Evolutionary conservation across 2,888 invertebrate species (phyloP).

Genomic region (Sesia bembeciformis): DNA sequence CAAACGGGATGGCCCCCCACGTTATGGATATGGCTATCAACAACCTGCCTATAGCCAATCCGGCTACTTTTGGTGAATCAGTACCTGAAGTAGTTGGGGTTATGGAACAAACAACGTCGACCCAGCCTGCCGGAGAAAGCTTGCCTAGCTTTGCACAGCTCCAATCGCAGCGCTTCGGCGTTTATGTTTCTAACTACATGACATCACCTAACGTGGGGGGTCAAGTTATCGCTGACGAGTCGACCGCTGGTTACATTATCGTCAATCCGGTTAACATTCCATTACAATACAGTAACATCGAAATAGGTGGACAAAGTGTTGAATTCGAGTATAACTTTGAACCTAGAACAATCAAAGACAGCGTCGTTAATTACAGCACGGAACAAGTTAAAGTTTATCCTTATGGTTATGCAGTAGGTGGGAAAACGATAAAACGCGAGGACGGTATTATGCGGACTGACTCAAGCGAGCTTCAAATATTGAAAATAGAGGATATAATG

Average conservation of each 20-base stretch:
- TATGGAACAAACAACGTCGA: conserved; percentile 63
- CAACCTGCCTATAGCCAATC: conserved; percentile 79
- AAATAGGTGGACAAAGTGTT: conserved; percentile 38
- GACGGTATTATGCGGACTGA: conserved; percentile 38
- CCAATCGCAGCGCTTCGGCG: conserved; percentile 73
- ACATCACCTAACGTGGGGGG: conserved; percentile 85
- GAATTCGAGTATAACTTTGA: conserved; percentile 60
- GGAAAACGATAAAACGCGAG: conserved; percentile 58
- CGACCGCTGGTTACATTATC: conserved; percentile 64
- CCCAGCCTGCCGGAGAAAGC: conserved; percentile 56
- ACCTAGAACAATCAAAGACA: conserved; percentile 46
- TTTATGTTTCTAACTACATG: conserved; percentile 74
- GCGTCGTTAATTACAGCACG: conserved; percentile 42
- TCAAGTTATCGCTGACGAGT: conserved; percentile 74
- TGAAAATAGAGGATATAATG: conserved; percentile 67
- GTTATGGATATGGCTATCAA: conserved; percentile 84
- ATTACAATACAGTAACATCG: conserved; percentile 47
- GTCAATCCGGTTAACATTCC: conserved; percentile 55
- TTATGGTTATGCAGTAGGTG: conserved; percentile 51
- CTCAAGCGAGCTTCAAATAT: conserved; percentile 49
- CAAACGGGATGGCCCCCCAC: conserved; percentile 91
- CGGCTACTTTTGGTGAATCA: conserved; percentile 89
- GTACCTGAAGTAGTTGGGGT: conserved; percentile 61
- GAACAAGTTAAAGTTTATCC: conserved; percentile 50
- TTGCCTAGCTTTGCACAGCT: conserved; percentile 80